Base-by-base conservation (phyloP, 1,140 invertebrate genomes). In the Propsilocerus akamusi region DNA sequence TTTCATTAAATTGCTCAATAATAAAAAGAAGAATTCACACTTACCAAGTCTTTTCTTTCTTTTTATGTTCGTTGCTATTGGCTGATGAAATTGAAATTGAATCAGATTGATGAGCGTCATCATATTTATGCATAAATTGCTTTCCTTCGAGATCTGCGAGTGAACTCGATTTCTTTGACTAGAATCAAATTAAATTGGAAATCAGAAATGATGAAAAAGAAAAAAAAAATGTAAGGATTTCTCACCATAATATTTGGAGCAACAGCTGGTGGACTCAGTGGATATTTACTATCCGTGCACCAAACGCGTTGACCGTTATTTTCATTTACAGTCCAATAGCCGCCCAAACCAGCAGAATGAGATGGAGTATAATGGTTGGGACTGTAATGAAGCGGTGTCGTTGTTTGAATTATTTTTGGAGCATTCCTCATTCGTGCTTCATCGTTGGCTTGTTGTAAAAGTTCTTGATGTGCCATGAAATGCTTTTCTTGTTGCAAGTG, bases 31-130 rank as follows among this genome's bases (percentile, higher is more conserved):
- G 6, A 6, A 20, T 20, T 41, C 17, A 17, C 8, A 41, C 8
- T 41, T 41, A 41, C 34, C 34, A 41, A 41, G 22, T 41, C 17
- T 41, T 41, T 41, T 41, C 34, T 20, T 41, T 41, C 14, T 41
- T 41, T 10, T 41, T 41, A 41, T 41, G 34, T 20, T 41, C 34
- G 22, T 41, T 41, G 10, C 34, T 41, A 20, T 41, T 41, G 12
- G 14, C 34, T 17, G 34, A 41, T 41, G 34, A 41, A 20, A 41
- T 17, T 7, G 14, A 20, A 4, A 41, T 8, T 41, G 34, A 14
- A 41, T 41, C 34, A 20, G n/a, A 20, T 17, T 41, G 34, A 8
- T n/a, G 34, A 41, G 8, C 22, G 8, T 41, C 34, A 41, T 41
- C 5, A 17, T 17, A 8, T 41, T 41, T 41, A 10, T 41, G 34